A percentile compares a stretch with the other conserved stretches of the same genome.
Conservation (phyloP, 1,140 invertebrate species). For the Aphaenogaster ashmeadi region DNA sequence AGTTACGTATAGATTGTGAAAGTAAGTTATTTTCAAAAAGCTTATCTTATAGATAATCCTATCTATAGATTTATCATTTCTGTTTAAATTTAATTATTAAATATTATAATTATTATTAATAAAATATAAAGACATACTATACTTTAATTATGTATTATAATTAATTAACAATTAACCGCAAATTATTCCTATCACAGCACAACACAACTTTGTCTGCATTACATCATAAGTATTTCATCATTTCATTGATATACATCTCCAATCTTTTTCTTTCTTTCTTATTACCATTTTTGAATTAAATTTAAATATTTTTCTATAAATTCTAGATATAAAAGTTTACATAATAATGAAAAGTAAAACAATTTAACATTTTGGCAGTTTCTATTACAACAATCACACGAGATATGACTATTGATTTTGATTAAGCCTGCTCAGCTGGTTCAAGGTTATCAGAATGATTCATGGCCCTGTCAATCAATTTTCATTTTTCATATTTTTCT, state of each 20-base stretch:
- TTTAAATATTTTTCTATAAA: neutral
- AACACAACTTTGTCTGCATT: neutral
- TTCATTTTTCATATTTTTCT: neutral
- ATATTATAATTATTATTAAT: neutral
- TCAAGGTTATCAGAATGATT: neutral
- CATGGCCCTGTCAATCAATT: neutral
- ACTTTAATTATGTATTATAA: neutral
- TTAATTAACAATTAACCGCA: neutral
- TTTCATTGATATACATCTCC: neutral
- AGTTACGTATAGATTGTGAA: neutral
- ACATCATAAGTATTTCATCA: constrained; percentile 18
- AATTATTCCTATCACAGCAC: neutral
- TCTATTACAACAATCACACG: neutral
- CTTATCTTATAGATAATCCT: neutral
- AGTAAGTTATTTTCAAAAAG: neutral
- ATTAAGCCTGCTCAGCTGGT: neutral
- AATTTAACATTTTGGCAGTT: neutral
- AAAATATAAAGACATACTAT: neutral
- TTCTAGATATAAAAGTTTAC: neutral
- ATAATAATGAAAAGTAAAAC: neutral
- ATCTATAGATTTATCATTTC: constrained; percentile 7
- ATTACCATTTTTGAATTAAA: neutral
- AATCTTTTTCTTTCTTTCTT: neutral
- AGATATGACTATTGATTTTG: neutral
- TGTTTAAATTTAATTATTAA: constrained; percentile 2